These are phyloP conservation scores for Mus spretus DNA, from an alignment of 2,797 vertebrate species.

Conservation along the genomic window DNA sequence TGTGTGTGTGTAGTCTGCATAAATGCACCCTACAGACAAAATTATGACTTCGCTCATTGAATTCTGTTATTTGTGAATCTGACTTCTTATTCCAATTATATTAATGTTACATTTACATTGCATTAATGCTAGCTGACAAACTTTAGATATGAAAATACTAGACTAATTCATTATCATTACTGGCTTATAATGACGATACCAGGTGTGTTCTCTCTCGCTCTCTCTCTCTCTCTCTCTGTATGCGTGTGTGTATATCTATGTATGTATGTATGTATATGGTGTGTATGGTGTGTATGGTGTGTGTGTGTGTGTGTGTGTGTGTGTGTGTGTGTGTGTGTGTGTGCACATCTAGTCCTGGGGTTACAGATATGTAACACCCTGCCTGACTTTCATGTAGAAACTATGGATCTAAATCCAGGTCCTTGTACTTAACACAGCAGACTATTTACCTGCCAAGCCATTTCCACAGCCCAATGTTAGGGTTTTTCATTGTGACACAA, in stretches of 20 bases:
- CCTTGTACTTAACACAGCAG: neutral
- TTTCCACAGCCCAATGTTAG: neutral
- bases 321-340: neutral
- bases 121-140: slow-evolving; percentile 7
- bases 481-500: neutral
- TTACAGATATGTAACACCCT: neutral
- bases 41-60: slow-evolving; percentile 15
- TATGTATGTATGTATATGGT: neutral
- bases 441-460: neutral
- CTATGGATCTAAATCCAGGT: neutral
- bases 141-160: slow-evolving; percentile 36
- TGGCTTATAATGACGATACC: neutral
- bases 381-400: neutral
- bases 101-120: neutral
- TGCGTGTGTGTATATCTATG: neutral
- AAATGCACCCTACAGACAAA: neutral
- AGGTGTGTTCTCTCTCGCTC: neutral
- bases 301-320: neutral
- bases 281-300: neutral
- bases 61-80: slow-evolving; percentile 9
- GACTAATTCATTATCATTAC: slow-evolving; percentile 29
- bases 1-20: neutral
- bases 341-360: neutral
- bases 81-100: neutral
- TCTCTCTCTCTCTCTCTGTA: neutral